Base-by-base conservation (phyloP, 2,113 vertebrate genomes). In the Actinemys pallida region DNA sequence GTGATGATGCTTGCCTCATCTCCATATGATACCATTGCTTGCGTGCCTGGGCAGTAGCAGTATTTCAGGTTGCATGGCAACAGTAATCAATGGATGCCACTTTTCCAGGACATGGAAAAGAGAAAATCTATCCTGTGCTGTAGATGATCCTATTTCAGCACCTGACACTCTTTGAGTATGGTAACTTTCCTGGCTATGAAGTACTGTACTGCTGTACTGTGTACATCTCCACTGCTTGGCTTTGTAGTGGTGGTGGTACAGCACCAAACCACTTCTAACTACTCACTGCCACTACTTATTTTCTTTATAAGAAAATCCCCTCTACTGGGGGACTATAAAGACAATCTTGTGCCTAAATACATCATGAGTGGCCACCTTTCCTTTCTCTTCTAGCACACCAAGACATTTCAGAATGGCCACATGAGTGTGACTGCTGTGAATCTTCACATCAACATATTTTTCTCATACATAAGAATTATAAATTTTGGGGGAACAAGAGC, bases 371-470 rank as follows among this genome's bases (percentile, higher is more conserved):
- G 24, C 54, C 54, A 56, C 22, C 24, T 25, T 56, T 56, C 54
- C 24, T 56, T 22, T 35, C 1, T 14, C 80, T 91, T 84, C 87
- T 1, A 79, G 4, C 4, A 20, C 11, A 19, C 3, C 39, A 80
- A 86, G 31, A 0, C 2, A 53, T 93, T 82, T 87, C 39, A 82
- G 2, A 2, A 50, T 84, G 4, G 3, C 1, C 3, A 7, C 0
- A 3, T 72, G n/a, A 57, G 20, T 84, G 90, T 53, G 57, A 2
- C 1, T 42, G 12, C 1, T 1, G 0, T 62, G 69, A 27, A 19
- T 78, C 1, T 54, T 69, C 14, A 17, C 1, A 49, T 72, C 76
- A 0, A 6, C 16, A 4, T 83, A 27, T 79, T 92, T 88, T 82
- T 27, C 82, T 88, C 10, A 80, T 47, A 47, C 20, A 52, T 52